phyloP scores from a whole-genome alignment of 2,888 invertebrate genomes.

The Marronus borbonicus region DNA sequence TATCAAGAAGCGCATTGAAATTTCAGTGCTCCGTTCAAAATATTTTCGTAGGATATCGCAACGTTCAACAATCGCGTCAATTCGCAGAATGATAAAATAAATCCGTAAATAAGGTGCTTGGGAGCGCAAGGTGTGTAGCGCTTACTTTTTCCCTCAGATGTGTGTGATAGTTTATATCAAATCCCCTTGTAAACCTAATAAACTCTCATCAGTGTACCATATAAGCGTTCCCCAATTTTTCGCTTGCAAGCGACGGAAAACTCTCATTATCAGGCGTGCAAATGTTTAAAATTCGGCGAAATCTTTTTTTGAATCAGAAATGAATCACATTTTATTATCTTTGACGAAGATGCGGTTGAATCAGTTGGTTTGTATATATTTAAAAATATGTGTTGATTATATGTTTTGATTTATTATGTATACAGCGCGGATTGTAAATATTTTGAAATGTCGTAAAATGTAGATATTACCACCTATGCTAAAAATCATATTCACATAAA shows the following conservation, averaged over 20 bases:
- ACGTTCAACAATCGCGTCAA: conserved; percentile 6
- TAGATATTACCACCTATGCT: conserved; percentile 1
- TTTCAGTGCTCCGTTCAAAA: not conserved
- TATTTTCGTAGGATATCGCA: not conserved
- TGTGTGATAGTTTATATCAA: conserved; percentile 9
- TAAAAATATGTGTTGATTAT: conserved; percentile 18
- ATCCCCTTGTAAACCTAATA: conserved; percentile 30
- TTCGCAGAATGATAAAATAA: conserved; percentile 19
- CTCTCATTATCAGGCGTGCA: not conserved
- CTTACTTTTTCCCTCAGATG: not conserved
- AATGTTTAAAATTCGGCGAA: conserved; percentile 22
- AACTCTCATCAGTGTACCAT: conserved; percentile 9
- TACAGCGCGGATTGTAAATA: not conserved
- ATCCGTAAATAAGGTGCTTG: conserved; percentile 29
- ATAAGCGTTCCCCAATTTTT: conserved; percentile 19
- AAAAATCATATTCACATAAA: conserved; percentile 4
- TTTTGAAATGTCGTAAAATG: conserved; percentile 19
- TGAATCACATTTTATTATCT: conserved; percentile 31
- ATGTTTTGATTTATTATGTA: conserved; percentile 26
- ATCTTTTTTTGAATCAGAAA: conserved; percentile 31
- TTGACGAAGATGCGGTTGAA: conserved; percentile 11
- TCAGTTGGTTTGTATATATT: conserved; percentile 11
- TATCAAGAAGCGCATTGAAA: not conserved
- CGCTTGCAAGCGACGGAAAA: not conserved
- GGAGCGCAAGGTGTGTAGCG: conserved; percentile 6